Evolutionary conservation across 2,888 invertebrate genomes (phyloP).

Genomic region (Unio pictorum): DNA sequence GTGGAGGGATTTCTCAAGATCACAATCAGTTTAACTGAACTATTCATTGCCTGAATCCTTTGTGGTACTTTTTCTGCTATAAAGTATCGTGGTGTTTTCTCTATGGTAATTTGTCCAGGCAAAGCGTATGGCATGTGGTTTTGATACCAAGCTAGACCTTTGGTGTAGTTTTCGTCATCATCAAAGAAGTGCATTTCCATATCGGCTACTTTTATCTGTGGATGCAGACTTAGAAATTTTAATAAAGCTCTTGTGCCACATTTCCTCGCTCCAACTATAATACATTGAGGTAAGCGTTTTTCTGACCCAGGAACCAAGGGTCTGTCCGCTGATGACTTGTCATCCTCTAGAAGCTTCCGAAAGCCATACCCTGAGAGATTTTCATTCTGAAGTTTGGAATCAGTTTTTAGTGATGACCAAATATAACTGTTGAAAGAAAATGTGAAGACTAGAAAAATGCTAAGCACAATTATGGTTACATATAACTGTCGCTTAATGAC

Average conservation of each 20-base stretch:
- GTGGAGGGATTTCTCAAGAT: slow-evolving; percentile 97
- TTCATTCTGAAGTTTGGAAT: slow-evolving; percentile 18
- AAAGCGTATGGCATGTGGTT: slow-evolving; percentile 93
- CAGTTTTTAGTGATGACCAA: slow-evolving; percentile 34
- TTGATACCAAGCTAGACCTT: slow-evolving; percentile 93
- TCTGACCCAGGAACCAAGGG: slow-evolving; percentile 28
- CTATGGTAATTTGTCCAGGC: slow-evolving; percentile 93
- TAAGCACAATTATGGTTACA: slow-evolving; percentile 30
- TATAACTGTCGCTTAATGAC: slow-evolving; percentile 33
- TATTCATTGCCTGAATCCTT: slow-evolving; percentile 94
- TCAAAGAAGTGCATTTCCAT: slow-evolving; percentile 99
- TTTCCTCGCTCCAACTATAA: slow-evolving; percentile 73
- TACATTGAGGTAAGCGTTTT: slow-evolving; percentile 69
- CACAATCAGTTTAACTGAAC: slow-evolving; percentile 87
- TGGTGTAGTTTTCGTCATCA: slow-evolving; percentile 84
- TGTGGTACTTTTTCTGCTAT: slow-evolving; percentile 95
- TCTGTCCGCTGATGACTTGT: slow-evolving; percentile 28
- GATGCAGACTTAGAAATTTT: slow-evolving; percentile 71
- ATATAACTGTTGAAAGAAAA: slow-evolving; percentile 40
- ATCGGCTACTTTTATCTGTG: slow-evolving; percentile 90
- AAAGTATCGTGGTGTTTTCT: slow-evolving; percentile 98
- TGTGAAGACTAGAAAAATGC: slow-evolving; percentile 35
- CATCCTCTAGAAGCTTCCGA: slow-evolving; percentile 46
- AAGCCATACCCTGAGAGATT: slow-evolving; percentile 37
- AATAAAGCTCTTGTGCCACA: slow-evolving; percentile 72